Evolutionary conservation across 2,888 invertebrate genomes (phyloP), one percentile per base, ranked within the genome.

Genomic region (Sarcophaga subvicina): DNA sequence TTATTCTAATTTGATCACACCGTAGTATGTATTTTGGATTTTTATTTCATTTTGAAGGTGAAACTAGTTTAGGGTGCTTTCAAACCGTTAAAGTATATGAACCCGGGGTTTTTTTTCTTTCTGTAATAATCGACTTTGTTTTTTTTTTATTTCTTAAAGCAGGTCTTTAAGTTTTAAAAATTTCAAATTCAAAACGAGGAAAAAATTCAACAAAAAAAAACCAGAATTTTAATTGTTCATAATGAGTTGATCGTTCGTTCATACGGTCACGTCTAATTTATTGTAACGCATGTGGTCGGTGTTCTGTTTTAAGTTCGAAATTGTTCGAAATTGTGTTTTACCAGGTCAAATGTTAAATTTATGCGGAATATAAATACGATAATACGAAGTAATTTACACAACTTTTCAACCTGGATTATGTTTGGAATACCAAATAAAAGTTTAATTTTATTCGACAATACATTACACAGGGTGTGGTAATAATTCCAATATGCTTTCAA

Each of bases 1-100:
- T 80, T 83, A 83, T 86, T 86, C 77, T 80, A 83, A 86, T 83
- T 83, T 80, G 25, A 80, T 49, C 70, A 47, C 37, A 37, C 37
- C 37, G 10, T 1, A 37, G 37, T 37, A 37, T 37, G 20, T 20
- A 20, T 20, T 20, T 37, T 37, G 37, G 10, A 79, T 62, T 27
- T 47, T 6, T 12, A 59, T 63, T 62, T 73, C 37, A 67, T 66
- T 64, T 49, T 45, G n/a, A 63, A 67, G 47, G 66, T 72, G 66
- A 83, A 83, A 83, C 83, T 72, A 72, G 83, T 83, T 83, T 78
- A 77, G 59, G 6, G 4, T 11, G 37, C 25, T 64, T 62, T n/a
- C 37, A 70, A 70, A 77, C 75, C 66, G 62, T 83, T 80, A 80
- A 86, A 25, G 37, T n/a, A 73, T 60, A 60, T 14, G 12, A 14